Percentiles rank a stretch among this genome's conserved stretches.
These are phyloP conservation scores for Squalus acanthias DNA, from an alignment of 2,797 vertebrate genomes.

Conservation along the genomic window DNA sequence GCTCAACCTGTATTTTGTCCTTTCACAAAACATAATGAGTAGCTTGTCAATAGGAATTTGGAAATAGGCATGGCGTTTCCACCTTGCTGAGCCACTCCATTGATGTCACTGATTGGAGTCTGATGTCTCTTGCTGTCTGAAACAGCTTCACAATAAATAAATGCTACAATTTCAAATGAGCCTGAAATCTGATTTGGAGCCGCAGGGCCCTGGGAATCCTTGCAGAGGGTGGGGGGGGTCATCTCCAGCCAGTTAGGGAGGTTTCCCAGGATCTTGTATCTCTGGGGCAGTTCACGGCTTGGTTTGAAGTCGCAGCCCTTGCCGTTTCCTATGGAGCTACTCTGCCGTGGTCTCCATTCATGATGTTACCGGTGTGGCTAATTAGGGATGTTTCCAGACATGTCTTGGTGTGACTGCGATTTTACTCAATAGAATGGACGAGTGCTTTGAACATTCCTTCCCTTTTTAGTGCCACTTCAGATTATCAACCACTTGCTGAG, in stretches of 20 bases:
- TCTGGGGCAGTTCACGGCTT: not conserved
- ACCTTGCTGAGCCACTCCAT: not conserved
- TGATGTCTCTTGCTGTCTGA: not conserved
- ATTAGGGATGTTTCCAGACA: conserved; percentile 24
- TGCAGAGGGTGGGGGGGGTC: not conserved
- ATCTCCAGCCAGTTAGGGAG: not conserved
- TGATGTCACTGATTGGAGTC: not conserved
- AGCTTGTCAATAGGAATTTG: not conserved
- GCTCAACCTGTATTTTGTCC: no score
- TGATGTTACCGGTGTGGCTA: not conserved
- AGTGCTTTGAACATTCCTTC: not conserved
- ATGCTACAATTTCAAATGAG: not conserved
- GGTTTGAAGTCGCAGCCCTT: not conserved
- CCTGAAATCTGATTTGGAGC: not conserved
- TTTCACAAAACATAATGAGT: no score
- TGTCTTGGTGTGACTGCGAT: not conserved
- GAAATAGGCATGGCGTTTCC: not conserved
- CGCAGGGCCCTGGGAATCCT: not conserved
- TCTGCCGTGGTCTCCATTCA: not conserved
- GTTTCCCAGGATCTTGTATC: not conserved
- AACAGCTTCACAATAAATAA: not conserved
- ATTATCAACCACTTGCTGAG: conserved; percentile 11
- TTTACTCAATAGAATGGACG: not conserved
- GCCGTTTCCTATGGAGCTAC: not conserved
- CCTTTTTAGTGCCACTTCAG: not conserved